Base-by-base conservation (phyloP, 2,888 invertebrate genomes). In the Helicoverpa assulta region DNA sequence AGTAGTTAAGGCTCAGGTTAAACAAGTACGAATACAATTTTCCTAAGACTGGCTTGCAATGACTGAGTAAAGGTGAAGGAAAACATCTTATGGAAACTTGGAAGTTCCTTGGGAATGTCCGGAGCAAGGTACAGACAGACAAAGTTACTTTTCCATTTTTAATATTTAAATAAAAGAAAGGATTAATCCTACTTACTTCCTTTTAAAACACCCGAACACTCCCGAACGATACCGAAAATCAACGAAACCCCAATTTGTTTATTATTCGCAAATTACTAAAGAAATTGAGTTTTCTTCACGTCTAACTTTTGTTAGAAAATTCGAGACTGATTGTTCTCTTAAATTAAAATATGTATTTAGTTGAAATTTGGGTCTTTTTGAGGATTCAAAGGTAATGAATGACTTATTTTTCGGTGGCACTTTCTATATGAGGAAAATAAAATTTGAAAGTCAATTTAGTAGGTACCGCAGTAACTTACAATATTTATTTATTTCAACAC, bases 281-380 rank as follows among this genome's bases (percentile, higher is more conserved):
- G 50, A 61, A 80, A 79, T 72, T 72, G 67, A 76, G 67, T 79
- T 80, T 75, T 65, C 61, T 57, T 60, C 63, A 52, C 37, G 53
- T 37, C 33, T 56, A 73, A 80, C 56, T 76, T 64, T 62, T 65
- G 33, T 16, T 12, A 10, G 52, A 57, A 61, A 53, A 72, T 47
- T 57, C 54, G 56, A 67, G 56, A 56, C 64, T 55, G 19, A 62
- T 43, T 29, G 33, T 57, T 56, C 37, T 72, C 33, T 47, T 70
- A 59, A 76, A 70, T 80, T 54, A 72, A 55, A 63, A 67, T 64
- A n/a, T n/a, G n/a, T n/a, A 76, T 65, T 72, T 40, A 6, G 52
- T 70, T 71, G 52, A 55, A 57, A 69, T 56, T 57, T 58, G 7
- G 54, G 53, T 37, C 62, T 59, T 69, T 72, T 56, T 18, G 21